Percentiles rank a stretch among this genome's conserved stretches.
Conservation (phyloP, 2,797 vertebrate species). For the Poeciliopsis turneri region DNA sequence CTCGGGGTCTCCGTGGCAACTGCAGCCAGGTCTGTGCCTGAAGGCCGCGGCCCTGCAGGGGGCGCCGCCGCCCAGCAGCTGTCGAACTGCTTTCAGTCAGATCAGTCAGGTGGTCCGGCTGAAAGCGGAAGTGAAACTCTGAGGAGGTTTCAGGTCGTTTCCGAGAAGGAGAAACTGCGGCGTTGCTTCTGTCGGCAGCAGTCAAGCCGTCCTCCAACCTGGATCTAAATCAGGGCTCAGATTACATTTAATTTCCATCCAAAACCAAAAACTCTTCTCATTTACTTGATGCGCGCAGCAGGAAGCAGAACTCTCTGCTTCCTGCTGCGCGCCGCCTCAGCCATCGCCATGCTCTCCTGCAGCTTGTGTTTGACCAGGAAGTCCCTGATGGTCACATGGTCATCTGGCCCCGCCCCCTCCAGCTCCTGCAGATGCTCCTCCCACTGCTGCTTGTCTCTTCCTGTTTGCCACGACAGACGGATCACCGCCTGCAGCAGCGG, state of each 20-base stretch:
- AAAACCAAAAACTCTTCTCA: not conserved
- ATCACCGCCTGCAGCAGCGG: slow-evolving; percentile 87
- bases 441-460: slow-evolving; percentile 88
- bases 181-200: not conserved
- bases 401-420: slow-evolving; percentile 79
- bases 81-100: too few species aligned
- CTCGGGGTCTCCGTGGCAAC: slow-evolving; percentile 33
- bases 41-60: not conserved
- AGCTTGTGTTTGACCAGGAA: slow-evolving; percentile 87
- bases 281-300: not conserved
- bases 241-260: not conserved
- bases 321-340: slow-evolving; percentile 4
- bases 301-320: not conserved
- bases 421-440: slow-evolving; percentile 86
- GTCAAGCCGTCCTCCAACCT: not conserved
- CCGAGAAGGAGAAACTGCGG: not conserved
- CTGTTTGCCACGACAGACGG: slow-evolving; percentile 90
- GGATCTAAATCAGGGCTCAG: not conserved
- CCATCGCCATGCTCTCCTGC: slow-evolving; percentile 66
- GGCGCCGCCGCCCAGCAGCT: not conserved
- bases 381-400: slow-evolving; percentile 87
- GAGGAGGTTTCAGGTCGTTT: not conserved
- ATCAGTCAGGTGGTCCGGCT: not conserved
- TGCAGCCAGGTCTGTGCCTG: not conserved
- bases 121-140: not conserved